phyloP scores from a whole-genome alignment of 2,797 vertebrate genomes.

The Sebastes baramenuke region DNA sequence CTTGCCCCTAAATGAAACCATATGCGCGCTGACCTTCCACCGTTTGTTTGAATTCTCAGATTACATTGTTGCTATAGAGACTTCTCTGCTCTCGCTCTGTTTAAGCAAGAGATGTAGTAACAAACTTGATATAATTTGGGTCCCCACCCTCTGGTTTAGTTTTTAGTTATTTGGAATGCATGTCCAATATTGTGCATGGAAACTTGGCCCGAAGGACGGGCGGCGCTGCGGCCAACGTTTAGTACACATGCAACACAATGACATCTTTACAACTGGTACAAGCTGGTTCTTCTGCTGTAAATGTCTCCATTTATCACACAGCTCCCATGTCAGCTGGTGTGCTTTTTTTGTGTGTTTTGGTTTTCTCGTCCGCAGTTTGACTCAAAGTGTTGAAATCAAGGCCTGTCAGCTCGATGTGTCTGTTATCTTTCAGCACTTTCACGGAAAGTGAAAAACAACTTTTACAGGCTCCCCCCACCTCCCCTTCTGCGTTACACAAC shows the following conservation, averaged over 20 bases:
- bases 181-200: slow-evolving; percentile 77
- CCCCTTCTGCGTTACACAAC: slow-evolving; percentile 52
- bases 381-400: slow-evolving; percentile 48
- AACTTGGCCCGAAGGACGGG: slow-evolving; percentile 70
- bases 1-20: slow-evolving; percentile 82
- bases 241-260: slow-evolving; percentile 69
- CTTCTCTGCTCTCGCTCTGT: slow-evolving; percentile 74
- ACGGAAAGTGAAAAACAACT: slow-evolving; percentile 27
- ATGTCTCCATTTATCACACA: slow-evolving; percentile 40
- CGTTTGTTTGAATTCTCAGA: slow-evolving; percentile 85
- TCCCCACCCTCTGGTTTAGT: slow-evolving; percentile 82
- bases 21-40: slow-evolving; percentile 81
- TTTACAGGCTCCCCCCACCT: background rate
- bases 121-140: slow-evolving; percentile 85
- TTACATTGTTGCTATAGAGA: slow-evolving; percentile 85
- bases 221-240: slow-evolving; percentile 53
- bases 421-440: slow-evolving; percentile 61
- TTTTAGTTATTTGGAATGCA: slow-evolving; percentile 82
- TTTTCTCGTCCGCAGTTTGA: slow-evolving; percentile 34
- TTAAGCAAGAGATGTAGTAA: slow-evolving; percentile 83
- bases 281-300: slow-evolving; percentile 43
- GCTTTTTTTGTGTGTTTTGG: slow-evolving; percentile 28
- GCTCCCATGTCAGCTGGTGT: slow-evolving; percentile 36
- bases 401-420: slow-evolving; percentile 28
- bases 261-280: slow-evolving; percentile 75